Conservation (phyloP, 2,113 vertebrate species). For the Pteropus alecto region DNA sequence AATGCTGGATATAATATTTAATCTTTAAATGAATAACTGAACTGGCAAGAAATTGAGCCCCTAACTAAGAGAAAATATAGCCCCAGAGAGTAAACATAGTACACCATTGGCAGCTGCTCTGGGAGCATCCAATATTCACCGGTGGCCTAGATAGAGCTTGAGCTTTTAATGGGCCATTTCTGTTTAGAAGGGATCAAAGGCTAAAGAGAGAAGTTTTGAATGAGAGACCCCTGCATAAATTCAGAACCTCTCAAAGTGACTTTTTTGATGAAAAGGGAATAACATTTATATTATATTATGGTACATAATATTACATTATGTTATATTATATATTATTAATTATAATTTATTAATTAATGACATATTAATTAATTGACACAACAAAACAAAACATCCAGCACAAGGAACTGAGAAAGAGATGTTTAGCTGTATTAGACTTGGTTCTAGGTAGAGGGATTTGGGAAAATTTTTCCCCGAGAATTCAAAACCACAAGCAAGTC, state of each 20-base stretch:
- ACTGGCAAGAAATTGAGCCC: background rate
- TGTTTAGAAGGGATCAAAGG: background rate
- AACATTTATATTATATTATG: background rate
- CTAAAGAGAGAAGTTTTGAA: background rate
- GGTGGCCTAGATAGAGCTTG: background rate
- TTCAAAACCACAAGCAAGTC: constrained; percentile 46
- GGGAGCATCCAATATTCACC: background rate
- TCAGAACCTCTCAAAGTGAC: background rate
- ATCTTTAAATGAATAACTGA: background rate
- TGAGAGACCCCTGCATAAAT: background rate
- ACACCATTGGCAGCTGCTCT: background rate
- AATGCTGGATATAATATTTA: background rate
- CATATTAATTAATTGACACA: background rate
- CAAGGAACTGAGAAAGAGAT: background rate
- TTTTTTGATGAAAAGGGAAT: background rate
- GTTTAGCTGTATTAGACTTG: background rate
- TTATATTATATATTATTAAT: background rate
- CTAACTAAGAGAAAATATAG: background rate
- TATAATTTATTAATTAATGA: background rate
- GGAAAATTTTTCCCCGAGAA: background rate
- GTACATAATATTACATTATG: background rate
- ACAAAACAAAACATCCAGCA: background rate
- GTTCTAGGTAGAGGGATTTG: background rate
- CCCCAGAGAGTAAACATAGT: background rate
- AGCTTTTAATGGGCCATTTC: background rate